Percentiles rank a stretch among this genome's conserved stretches.
Conservation (phyloP, 2,113 vertebrate genomes). For the Cryptotis parvus region DNA sequence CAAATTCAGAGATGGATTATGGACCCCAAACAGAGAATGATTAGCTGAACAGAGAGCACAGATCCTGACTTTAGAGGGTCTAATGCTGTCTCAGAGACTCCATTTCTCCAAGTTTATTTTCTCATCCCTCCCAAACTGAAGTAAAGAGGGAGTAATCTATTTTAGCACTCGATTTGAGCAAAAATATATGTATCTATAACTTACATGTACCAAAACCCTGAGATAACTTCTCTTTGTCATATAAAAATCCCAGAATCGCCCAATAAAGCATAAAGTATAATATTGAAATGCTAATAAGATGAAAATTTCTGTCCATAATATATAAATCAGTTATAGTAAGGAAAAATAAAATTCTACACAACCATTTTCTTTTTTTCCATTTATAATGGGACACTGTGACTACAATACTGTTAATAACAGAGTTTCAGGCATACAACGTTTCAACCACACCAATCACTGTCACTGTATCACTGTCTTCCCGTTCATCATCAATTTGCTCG, state of each 20-base stretch:
- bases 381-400: no score
- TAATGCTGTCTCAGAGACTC: neutral
- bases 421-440: no score
- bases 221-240: neutral
- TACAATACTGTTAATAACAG: no score
- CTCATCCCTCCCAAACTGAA: neutral
- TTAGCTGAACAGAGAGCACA: neutral
- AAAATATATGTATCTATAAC: neutral
- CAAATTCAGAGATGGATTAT: neutral
- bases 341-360: conserved; percentile 36
- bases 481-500: no score
- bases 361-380: neutral
- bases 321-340: conserved; percentile 28
- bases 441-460: no score
- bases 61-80: neutral
- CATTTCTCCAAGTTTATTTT: neutral
- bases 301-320: neutral
- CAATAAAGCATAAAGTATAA: neutral
- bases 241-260: neutral
- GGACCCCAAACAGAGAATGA: neutral
- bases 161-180: neutral
- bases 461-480: no score
- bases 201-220: neutral
- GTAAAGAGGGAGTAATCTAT: no score
- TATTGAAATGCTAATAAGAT: neutral